phyloP scores from a whole-genome alignment of 2,888 invertebrate genomes.

The Drosophila stalkeri region DNA sequence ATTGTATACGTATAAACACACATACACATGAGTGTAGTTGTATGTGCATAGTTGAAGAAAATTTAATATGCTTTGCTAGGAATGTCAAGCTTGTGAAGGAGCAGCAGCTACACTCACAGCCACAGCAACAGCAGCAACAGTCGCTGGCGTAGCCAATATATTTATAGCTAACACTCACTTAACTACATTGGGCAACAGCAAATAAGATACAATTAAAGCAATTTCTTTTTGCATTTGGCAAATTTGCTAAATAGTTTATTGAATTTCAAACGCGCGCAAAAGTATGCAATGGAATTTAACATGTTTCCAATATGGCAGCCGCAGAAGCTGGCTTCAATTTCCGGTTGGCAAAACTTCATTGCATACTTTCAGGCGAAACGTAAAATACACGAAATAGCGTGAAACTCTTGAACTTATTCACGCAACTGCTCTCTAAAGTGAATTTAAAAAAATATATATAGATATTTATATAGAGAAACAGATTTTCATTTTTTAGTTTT shows the following conservation, averaged over 20 bases:
- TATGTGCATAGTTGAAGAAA: not conserved
- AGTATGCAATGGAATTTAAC: constrained; percentile 38
- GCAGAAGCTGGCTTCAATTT: not conserved
- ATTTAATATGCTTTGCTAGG: constrained; percentile 8
- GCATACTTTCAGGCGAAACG: constrained; percentile 46
- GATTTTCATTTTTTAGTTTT: too few relatives aligned
- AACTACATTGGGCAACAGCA: not conserved
- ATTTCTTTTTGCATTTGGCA: not conserved
- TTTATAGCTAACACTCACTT: not conserved
- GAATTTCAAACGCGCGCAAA: constrained; percentile 8
- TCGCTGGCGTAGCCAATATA: not conserved
- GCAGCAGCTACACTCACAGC: not conserved
- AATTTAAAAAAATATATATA: not conserved
- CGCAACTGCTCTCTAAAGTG: not conserved
- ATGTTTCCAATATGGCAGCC: not conserved
- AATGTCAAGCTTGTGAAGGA: not conserved
- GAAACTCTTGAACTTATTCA: not conserved
- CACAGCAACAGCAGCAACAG: not conserved
- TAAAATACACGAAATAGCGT: not conserved
- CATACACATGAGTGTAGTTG: not conserved
- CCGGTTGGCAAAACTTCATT: not conserved
- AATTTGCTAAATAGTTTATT: constrained; percentile 3
- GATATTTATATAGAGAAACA: too few relatives aligned
- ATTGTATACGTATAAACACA: not conserved
- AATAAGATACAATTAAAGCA: constrained; percentile 4